phyloP scores from a whole-genome alignment of 2,888 invertebrate genomes.

The Calliopum simillimum region DNA sequence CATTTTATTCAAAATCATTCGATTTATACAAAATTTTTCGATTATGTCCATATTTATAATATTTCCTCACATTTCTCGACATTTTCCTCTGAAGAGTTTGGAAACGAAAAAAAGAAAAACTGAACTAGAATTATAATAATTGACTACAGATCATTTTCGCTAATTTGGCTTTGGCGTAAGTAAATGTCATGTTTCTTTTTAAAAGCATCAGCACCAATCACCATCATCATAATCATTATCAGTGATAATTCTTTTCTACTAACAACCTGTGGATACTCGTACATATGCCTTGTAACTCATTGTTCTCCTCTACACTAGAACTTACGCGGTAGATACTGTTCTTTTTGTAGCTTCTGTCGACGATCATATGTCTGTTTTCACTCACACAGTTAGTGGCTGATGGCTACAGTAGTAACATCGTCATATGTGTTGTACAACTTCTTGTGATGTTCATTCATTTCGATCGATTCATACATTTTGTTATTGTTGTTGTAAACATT shows the following conservation, averaged over 20 bases:
- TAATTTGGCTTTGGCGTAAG: no score
- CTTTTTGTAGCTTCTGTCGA: background rate
- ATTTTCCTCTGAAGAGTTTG: no score
- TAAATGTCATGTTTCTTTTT: background rate
- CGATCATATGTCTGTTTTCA: conserved; percentile 6
- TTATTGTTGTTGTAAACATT: background rate
- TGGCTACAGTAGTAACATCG: conserved; percentile 1
- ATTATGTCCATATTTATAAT: no score
- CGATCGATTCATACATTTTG: background rate
- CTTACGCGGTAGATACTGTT: background rate
- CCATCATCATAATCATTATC: background rate
- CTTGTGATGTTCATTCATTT: background rate
- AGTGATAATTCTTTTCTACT: background rate
- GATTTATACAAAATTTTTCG: no score
- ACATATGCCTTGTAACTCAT: conserved; percentile 34
- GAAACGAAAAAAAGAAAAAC: no score
- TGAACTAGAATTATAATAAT: no score
- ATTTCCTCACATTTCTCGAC: no score
- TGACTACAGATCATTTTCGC: no score
- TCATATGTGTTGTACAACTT: conserved; percentile 6
- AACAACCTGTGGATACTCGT: conserved; percentile 12
- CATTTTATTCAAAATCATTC: no score
- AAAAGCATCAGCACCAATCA: background rate
- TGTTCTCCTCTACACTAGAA: background rate
- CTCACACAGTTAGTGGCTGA: background rate